Evolutionary conservation across 2,797 vertebrate species (phyloP), one percentile per base, ranked within the genome.

Genomic region (Sternotherus odoratus): DNA sequence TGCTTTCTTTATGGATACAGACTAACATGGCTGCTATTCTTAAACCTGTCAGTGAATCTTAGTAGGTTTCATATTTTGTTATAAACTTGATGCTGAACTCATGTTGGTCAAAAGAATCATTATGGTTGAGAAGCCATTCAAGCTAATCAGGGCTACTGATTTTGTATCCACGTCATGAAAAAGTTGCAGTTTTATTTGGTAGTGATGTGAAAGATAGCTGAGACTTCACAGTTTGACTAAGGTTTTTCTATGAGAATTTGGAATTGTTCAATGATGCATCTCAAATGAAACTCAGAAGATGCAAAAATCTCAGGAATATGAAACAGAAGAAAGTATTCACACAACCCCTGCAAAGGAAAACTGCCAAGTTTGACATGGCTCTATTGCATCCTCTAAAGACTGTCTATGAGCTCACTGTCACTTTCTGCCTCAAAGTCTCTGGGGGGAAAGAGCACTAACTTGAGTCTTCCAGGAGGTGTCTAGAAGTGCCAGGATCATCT

Each of bases 241-340:
- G 19, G 63, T 92, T 84, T 94, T 95, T 83, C 95, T 95, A 63
- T 95, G 90, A 83, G 50, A 93, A 43, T 63, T 82, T 93, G 24
- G 77, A 33, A 83, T 90, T 66, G 81, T 89, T 78, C 84, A 82
- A 81, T 83, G 87, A 91, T 92, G 74, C 57, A 81, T 92, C 83
- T 94, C 87, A 90, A 95, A 87, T 79, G 72, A 85, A 2, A 39
- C 79, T 21, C 72, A 50, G 11, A 39, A 50, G 50, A 80, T 85
- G 75, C 86, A 89, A 90, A 74, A 85, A 53, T 95, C 92, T 88
- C 94, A 89, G 77, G 91, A 92, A 91, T 86, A 86, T 4, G 84
- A 81, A 91, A 88, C 51, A 54, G 69, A 93, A 33, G 50, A 89
- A 86, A 91, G 60, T 96, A 91, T 93, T 96, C 95, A 48, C 77